Evolutionary conservation across 2,888 invertebrate genomes (phyloP), one percentile per base, ranked within the genome.

Genomic region (Troides aeacus): DNA sequence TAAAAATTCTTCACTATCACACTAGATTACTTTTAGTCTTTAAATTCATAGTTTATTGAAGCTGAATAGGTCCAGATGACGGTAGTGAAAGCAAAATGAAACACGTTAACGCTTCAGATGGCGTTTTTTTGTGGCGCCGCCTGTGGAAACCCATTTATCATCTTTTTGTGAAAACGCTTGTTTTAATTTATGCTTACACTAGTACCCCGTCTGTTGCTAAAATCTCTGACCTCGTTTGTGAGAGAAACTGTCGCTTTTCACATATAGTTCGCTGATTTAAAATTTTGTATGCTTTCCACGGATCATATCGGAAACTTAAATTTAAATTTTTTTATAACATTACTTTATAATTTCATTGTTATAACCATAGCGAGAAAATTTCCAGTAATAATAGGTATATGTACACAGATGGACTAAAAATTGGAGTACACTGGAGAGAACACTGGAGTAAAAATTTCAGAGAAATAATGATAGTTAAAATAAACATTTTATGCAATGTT

Each of bases 161-260:
- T 90, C 89, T 92, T 92, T 92, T 92, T 92, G 89, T 88, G 83
- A 82, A 84, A 88, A 88, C 83, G 84, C 87, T 89, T 90, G 90
- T 90, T 90, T 91, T 91, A 92, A 90, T 90, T 90, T 92, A 91
- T 90, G 90, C 90, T 88, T 84, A 86, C 85, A 86, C 88, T 86
- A 87, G 85, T 89, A 87, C 82, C 81, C 81, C 85, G 87, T 81
- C 80, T 79, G 79, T 81, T 83, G 87, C 84, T 89, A 90, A 57
- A n/a, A 21, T 89, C 87, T 86, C 80, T 84, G 84, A 90, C 88
- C 88, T 88, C 88, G 88, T 90, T 89, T 88, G 84, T 84, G 80
- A 82, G 82, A 84, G 80, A 81, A 79, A 85, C 81, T 85, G 85
- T 87, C 84, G 81, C 82, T 83, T 84, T 85, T 85, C 84, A 84